phyloP scores from a whole-genome alignment of 2,113 vertebrate species.

The Arenaria interpres region DNA sequence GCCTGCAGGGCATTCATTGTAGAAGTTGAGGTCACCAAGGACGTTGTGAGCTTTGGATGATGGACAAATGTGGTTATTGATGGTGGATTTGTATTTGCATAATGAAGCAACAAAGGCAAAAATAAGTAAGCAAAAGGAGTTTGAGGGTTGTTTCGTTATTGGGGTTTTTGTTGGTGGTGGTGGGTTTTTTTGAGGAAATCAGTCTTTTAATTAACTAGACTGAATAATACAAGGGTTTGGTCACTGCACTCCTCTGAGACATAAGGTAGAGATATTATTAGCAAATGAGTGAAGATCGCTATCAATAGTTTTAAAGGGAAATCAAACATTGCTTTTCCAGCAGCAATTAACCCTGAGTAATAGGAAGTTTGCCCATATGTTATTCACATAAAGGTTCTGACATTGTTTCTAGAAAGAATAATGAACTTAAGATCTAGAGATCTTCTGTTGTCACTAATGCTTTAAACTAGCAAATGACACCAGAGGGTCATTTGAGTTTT shows the following conservation, averaged over 20 bases:
- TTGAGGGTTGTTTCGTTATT: neutral
- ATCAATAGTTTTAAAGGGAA: neutral
- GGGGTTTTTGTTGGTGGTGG: neutral
- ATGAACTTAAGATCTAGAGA: constrained; percentile 16
- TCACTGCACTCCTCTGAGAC: neutral
- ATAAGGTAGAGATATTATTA: neutral
- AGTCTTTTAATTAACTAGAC: neutral
- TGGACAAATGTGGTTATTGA: neutral
- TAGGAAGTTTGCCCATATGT: neutral
- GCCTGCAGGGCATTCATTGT: neutral
- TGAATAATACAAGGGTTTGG: neutral
- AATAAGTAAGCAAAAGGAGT: neutral
- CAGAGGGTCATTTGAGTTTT: neutral
- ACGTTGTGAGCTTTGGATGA: neutral
- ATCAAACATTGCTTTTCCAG: neutral
- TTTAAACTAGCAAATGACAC: neutral
- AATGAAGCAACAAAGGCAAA: neutral
- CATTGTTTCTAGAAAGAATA: constrained; percentile 6
- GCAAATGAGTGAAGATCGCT: neutral
- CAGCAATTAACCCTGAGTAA: constrained; percentile 12
- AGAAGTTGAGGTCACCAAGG: neutral
- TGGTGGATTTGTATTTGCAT: neutral
- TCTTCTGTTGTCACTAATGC: neutral
- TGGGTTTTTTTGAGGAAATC: neutral
- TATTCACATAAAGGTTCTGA: neutral